Conservation (phyloP, 2,888 invertebrate species). For the Papilio elwesi region DNA sequence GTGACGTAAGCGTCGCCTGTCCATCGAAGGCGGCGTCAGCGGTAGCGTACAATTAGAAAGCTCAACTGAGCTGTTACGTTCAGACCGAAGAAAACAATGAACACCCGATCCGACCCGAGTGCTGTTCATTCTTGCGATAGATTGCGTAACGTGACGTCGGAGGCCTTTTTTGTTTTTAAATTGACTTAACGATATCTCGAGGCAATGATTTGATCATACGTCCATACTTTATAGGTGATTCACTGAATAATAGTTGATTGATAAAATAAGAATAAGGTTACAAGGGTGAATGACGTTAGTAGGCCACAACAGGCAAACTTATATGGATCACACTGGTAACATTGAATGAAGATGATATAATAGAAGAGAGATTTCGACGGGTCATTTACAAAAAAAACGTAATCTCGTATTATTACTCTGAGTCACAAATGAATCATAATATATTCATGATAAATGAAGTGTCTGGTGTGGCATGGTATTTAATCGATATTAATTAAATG, state of each 20-base stretch:
- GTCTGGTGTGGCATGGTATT: background rate
- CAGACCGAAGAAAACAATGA: slow-evolving; percentile 31
- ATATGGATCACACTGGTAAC: background rate
- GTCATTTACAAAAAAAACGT: background rate
- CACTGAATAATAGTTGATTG: slow-evolving; percentile 20
- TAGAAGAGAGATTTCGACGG: background rate
- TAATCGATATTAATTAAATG: background rate
- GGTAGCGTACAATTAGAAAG: slow-evolving; percentile 36
- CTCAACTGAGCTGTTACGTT: slow-evolving; percentile 35
- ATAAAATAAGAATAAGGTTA: slow-evolving; percentile 19
- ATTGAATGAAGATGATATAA: too few species aligned
- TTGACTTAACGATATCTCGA: slow-evolving; percentile 1
- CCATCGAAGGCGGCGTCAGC: slow-evolving; percentile 13
- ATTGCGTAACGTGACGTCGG: slow-evolving; percentile 30
- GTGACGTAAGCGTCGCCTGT: slow-evolving; percentile 34
- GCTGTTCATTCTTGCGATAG: slow-evolving; percentile 26
- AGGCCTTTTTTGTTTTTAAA: slow-evolving; percentile 23
- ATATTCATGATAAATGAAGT: background rate
- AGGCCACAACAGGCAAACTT: background rate
- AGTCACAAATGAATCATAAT: background rate
- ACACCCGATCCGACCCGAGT: slow-evolving; percentile 17
- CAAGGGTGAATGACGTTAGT: slow-evolving; percentile 4
- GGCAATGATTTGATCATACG: slow-evolving; percentile 4
- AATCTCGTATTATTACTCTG: background rate
- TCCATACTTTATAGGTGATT: slow-evolving; percentile 24